These are phyloP conservation scores for Poecilia velifera DNA, from an alignment of 2,797 vertebrate species.

Conservation along the genomic window DNA sequence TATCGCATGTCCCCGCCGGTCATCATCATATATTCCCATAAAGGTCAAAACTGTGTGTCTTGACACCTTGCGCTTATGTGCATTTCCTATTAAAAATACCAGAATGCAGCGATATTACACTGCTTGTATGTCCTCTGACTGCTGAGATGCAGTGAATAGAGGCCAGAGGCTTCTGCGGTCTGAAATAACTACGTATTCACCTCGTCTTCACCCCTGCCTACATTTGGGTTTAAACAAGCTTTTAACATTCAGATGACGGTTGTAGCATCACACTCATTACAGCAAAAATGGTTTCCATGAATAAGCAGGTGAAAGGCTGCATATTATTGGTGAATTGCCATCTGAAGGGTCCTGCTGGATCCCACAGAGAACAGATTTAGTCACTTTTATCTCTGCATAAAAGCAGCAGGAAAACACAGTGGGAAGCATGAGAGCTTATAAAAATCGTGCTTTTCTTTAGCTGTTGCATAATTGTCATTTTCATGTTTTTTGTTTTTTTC, in stretches of 20 bases:
- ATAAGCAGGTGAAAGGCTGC: constrained; percentile 58
- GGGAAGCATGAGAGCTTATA: constrained; percentile 13
- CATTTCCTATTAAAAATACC: constrained; percentile 10
- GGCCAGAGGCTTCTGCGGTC: constrained; percentile 31
- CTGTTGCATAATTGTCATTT: constrained; percentile 10
- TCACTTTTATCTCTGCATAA: constrained; percentile 50
- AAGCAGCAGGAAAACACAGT: constrained; percentile 9
- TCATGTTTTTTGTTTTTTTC: background rate
- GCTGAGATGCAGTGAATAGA: constrained; percentile 18
- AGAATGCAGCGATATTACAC: constrained; percentile 22
- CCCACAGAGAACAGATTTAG: constrained; percentile 58
- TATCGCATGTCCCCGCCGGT: constrained; percentile 49
- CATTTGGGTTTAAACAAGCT: constrained; percentile 63
- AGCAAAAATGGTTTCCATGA: constrained; percentile 57
- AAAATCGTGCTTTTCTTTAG: constrained; percentile 6
- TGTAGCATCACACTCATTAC: constrained; percentile 59
- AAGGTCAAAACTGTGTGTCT: constrained; percentile 59
- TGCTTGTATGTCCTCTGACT: constrained; percentile 24
- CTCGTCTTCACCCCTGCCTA: constrained; percentile 38
- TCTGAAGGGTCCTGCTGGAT: constrained; percentile 56
- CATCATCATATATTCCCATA: constrained; percentile 45
- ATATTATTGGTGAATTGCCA: constrained; percentile 57
- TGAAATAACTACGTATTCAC: constrained; percentile 30
- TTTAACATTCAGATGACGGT: constrained; percentile 62
- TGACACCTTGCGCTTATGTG: constrained; percentile 27